Evolutionary conservation across 1,140 invertebrate genomes (phyloP).

Genomic region (Sipha flava): DNA sequence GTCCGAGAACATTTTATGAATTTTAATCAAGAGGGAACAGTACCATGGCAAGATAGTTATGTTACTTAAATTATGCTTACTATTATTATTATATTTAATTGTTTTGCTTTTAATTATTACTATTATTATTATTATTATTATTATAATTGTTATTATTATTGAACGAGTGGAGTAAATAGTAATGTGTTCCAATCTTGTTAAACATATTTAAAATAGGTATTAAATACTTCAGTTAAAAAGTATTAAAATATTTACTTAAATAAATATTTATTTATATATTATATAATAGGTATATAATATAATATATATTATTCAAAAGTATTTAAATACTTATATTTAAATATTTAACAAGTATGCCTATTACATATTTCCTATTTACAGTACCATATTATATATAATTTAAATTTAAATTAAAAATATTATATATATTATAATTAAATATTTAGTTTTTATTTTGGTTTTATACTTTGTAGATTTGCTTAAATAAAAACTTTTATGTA

Average conservation of each 20-base stretch:
- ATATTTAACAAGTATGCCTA: no score
- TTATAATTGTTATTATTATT: no score
- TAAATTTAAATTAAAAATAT: not conserved
- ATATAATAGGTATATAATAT: no score
- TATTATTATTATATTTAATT: not conserved
- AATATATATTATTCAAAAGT: no score
- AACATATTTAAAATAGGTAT: not conserved
- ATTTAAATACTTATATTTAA: no score
- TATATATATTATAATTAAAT: not conserved
- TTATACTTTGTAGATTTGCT: not conserved
- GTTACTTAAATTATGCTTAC: not conserved
- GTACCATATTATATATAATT: not conserved
- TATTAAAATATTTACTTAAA: no score
- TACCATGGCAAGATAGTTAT: slow-evolving; percentile 34
- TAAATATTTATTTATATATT: no score
- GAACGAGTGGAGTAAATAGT: slow-evolving; percentile 1
- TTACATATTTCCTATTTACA: no score
- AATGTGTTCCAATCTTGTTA: not conserved
- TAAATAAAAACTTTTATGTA: not conserved
- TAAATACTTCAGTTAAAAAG: no score
- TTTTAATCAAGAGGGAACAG: slow-evolving; percentile 33
- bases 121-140: not conserved
- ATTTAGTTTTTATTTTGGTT: no score
- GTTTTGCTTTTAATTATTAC: no score
- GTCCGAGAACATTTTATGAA: slow-evolving; percentile 33